Percentiles rank a stretch among this genome's conserved stretches.
Conservation (phyloP, 2,888 invertebrate species). For the Heteromyza rotundicornis region DNA sequence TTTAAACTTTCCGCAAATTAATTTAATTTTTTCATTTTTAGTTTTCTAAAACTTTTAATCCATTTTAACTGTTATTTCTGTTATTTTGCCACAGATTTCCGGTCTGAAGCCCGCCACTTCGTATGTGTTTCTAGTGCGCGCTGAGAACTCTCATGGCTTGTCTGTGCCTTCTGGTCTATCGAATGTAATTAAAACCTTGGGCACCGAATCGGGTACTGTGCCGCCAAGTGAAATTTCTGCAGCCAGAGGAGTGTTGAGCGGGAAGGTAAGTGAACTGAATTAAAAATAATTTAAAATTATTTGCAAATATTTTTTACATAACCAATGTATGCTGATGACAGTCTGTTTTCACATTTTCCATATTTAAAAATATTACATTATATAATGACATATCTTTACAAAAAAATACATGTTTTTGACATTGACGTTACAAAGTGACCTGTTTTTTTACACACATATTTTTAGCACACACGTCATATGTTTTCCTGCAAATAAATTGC, state of each 20-base stretch:
- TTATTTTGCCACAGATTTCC: no score
- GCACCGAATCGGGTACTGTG: conserved; percentile 58
- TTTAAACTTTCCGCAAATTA: neutral
- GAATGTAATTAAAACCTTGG: conserved; percentile 71
- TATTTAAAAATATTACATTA: no score
- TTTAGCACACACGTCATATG: no score
- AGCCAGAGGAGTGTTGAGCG: conserved; percentile 59
- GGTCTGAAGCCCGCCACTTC: conserved; percentile 79
- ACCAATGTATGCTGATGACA: no score
- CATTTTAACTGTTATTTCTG: conserved; percentile 26
- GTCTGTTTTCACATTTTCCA: no score
- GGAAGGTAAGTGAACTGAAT: conserved; percentile 62
- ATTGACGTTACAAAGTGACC: no score
- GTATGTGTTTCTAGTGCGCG: conserved; percentile 85
- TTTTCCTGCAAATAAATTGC: no score
- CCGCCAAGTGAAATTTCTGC: conserved; percentile 61
- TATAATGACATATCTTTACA: no score
- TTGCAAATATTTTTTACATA: no score
- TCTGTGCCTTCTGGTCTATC: conserved; percentile 82
- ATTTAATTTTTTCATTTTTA: conserved; percentile 7
- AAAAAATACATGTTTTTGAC: no score
- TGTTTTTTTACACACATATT: no score
- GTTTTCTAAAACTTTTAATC: conserved; percentile 16
- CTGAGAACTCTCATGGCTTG: conserved; percentile 84
- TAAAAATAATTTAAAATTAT: no score